A percentile compares a stretch with the other conserved stretches of the same genome.
phyloP scores from a whole-genome alignment of 2,888 invertebrate species.

The Aspidiotus destructor region DNA sequence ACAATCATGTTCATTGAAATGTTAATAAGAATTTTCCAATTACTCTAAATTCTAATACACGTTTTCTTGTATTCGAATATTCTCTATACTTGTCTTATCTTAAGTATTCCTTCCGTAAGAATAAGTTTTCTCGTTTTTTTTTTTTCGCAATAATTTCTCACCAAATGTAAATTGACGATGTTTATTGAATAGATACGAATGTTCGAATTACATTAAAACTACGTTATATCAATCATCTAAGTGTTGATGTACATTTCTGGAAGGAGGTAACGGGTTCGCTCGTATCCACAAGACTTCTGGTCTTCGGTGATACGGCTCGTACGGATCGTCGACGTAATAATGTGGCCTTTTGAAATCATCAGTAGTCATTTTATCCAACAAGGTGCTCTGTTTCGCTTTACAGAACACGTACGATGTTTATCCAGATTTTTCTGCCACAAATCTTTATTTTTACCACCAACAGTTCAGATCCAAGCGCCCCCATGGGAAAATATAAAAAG shows the following conservation, averaged over 20 bases:
- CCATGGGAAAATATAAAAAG: constrained; percentile 39
- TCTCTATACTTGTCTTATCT: too few species aligned
- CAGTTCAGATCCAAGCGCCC: constrained; percentile 82
- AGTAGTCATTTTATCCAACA: constrained; percentile 87
- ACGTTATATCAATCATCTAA: too few species aligned
- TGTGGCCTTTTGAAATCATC: constrained; percentile 73
- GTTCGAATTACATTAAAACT: too few species aligned
- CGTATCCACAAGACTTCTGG: constrained; percentile 59
- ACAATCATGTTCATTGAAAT: too few species aligned
- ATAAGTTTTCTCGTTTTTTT: too few species aligned
- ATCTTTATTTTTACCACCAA: constrained; percentile 63
- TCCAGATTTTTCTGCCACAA: constrained; percentile 61
- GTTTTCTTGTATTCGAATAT: too few species aligned
- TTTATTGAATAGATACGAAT: too few species aligned
- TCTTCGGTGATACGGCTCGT: constrained; percentile 74
- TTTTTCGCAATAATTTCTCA: too few species aligned
- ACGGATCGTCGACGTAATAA: constrained; percentile 82
- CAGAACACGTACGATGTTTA: constrained; percentile 63
- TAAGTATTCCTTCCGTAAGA: too few species aligned
- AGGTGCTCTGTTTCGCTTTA: constrained; percentile 62
- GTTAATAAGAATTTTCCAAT: too few species aligned
- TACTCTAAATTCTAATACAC: too few species aligned
- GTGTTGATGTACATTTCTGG: background rate
- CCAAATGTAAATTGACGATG: too few species aligned
- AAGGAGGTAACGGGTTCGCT: constrained; percentile 47